These are phyloP conservation scores for Euwallacea similis DNA, from an alignment of 1,140 invertebrate species.

Conservation along the genomic window DNA sequence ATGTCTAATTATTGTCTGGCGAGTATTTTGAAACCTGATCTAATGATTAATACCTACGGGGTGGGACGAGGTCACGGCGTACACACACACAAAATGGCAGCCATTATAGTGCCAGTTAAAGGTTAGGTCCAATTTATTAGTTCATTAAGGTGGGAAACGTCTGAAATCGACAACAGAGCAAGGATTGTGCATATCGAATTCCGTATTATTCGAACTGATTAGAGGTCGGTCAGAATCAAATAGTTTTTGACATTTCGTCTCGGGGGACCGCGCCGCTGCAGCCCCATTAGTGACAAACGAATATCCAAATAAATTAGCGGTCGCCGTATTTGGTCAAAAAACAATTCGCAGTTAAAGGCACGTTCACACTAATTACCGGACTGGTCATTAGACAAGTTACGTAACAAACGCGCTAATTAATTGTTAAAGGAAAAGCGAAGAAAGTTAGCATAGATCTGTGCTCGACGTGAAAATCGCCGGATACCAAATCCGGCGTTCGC, in stretches of 20 bases:
- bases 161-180: slow-evolving; percentile 4
- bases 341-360: slow-evolving; percentile 38
- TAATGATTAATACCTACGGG: slow-evolving; percentile 27
- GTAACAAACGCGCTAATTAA: slow-evolving; percentile 39
- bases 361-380: slow-evolving; percentile 38
- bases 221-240: neutral
- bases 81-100: slow-evolving; percentile 22
- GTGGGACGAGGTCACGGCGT: slow-evolving; percentile 24
- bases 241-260: slow-evolving; percentile 10
- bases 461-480: neutral
- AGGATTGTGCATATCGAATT: slow-evolving; percentile 4
- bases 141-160: slow-evolving; percentile 23
- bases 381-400: slow-evolving; percentile 35
- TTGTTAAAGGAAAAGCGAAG: slow-evolving; percentile 36
- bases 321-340: slow-evolving; percentile 40
- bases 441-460: slow-evolving; percentile 31
- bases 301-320: slow-evolving; percentile 40
- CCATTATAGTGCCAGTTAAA: slow-evolving; percentile 18
- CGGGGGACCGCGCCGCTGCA: slow-evolving; percentile 6
- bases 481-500: neutral
- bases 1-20: slow-evolving; percentile 26
- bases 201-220: neutral
- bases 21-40: slow-evolving; percentile 26
- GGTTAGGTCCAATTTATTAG: slow-evolving; percentile 27
- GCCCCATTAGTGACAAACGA: slow-evolving; percentile 35